A percentile compares a stretch with the other conserved stretches of the same genome.
phyloP scores from a whole-genome alignment of 2,888 invertebrate species.

The Philereme transversata region DNA sequence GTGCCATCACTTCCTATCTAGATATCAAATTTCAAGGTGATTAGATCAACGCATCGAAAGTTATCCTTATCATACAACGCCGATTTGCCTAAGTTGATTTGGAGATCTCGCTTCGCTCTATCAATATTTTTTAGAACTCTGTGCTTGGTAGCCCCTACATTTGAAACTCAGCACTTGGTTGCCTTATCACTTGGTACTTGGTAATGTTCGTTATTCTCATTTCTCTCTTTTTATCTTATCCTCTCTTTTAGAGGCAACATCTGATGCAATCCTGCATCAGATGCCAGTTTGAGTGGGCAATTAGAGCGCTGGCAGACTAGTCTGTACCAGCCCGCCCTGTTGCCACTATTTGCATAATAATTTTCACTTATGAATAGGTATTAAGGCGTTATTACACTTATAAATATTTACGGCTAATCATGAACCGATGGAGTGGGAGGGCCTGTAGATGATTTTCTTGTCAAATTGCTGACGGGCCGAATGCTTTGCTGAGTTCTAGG shows the following conservation, averaged over 20 bases:
- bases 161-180: too few species aligned
- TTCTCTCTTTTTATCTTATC: conserved; percentile 1
- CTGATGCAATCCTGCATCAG: conserved; percentile 30
- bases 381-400: conserved; percentile 79
- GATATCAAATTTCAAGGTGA: too few species aligned
- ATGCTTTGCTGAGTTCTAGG: conserved; percentile 60
- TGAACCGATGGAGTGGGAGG: conserved; percentile 60
- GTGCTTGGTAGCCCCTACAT: conserved; percentile 49
- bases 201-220: conserved; percentile 40
- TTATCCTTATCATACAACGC: too few species aligned
- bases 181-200: too few species aligned
- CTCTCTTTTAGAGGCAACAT: conserved; percentile 8
- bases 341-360: conserved; percentile 81
- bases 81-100: too few species aligned
- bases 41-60: too few species aligned
- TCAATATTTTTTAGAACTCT: conserved; percentile 17
- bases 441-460: conserved; percentile 63
- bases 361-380: conserved; percentile 84
- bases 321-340: conserved; percentile 66
- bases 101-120: too few species aligned
- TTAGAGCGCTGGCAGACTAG: conserved; percentile 65
- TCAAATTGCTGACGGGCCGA: conserved; percentile 65
- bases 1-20: too few species aligned
- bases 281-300: conserved; percentile 48
- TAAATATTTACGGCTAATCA: conserved; percentile 77